phyloP scores from a whole-genome alignment of 2,797 vertebrate species.

The Falco naumanni region DNA sequence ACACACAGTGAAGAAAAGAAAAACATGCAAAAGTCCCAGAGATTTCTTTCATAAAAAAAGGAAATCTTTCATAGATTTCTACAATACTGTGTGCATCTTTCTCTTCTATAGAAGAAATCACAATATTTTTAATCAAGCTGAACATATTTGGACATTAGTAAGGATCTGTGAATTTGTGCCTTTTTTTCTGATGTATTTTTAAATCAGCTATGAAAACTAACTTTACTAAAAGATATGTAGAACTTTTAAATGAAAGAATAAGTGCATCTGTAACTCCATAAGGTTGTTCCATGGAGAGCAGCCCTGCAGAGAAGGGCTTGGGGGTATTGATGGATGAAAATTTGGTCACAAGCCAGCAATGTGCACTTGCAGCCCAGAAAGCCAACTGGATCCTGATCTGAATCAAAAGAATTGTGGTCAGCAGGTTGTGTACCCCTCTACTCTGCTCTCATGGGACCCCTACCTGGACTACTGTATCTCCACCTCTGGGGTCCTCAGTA shows the following conservation, averaged over 20 bases:
- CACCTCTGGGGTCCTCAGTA: neutral
- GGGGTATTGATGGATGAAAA: too few relatives aligned
- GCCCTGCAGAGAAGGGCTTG: too few relatives aligned
- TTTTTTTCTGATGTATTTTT: neutral
- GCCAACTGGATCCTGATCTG: neutral
- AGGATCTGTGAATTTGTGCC: neutral
- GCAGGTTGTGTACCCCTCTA: neutral
- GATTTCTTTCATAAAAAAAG: neutral
- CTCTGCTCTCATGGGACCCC: neutral
- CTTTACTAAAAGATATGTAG: neutral
- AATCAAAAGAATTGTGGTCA: neutral
- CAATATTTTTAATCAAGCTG: neutral
- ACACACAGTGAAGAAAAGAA: neutral
- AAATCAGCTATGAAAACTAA: neutral
- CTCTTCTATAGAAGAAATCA: neutral
- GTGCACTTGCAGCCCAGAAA: too few relatives aligned
- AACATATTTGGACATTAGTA: neutral
- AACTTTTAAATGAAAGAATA: too few relatives aligned
- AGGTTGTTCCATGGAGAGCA: neutral
- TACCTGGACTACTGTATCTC: fast-evolving
- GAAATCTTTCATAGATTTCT: neutral
- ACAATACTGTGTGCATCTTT: neutral
- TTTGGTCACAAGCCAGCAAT: too few relatives aligned
- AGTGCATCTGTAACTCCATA: neutral
- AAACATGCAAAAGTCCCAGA: neutral